Percentiles rank a stretch among this genome's conserved stretches.
phyloP scores from a whole-genome alignment of 2,797 vertebrate genomes.

The Falco columbarius region DNA sequence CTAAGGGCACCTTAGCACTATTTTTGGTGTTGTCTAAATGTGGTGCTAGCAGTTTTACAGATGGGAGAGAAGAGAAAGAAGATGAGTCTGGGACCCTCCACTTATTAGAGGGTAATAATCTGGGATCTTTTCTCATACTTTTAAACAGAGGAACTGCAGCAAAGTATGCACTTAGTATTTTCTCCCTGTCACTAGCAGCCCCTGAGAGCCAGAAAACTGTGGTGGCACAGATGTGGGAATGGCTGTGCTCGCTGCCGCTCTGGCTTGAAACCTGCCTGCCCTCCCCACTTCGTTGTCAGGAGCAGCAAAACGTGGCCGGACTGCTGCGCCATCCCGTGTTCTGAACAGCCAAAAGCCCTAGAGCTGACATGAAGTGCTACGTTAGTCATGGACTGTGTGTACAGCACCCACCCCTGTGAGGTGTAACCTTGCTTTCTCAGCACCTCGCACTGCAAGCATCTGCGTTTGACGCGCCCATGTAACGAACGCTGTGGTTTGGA shows the following conservation, averaged over 20 bases:
- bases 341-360: neutral
- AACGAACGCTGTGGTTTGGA: neutral
- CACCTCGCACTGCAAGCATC: neutral
- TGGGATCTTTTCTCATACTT: neutral
- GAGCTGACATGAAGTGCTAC: neutral
- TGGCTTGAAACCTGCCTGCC: neutral
- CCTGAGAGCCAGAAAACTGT: neutral
- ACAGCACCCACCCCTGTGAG: fast-evolving
- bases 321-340: neutral
- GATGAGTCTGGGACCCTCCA: neutral
- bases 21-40: neutral
- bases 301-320: fast-evolving
- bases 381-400: fast-evolving
- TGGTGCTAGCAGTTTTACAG: neutral
- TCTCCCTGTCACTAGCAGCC: neutral
- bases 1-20: neutral
- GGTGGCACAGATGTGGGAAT: neutral
- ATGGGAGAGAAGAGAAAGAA: neutral
- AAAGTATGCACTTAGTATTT: neutral
- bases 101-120: neutral
- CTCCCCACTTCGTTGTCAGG: neutral
- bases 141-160: neutral
- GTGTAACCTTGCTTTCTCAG: neutral
- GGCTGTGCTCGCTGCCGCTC: fast-evolving
- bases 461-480: neutral